Base-by-base conservation (phyloP, 1,140 invertebrate species). In the Oncopodura yosiiana region DNA sequence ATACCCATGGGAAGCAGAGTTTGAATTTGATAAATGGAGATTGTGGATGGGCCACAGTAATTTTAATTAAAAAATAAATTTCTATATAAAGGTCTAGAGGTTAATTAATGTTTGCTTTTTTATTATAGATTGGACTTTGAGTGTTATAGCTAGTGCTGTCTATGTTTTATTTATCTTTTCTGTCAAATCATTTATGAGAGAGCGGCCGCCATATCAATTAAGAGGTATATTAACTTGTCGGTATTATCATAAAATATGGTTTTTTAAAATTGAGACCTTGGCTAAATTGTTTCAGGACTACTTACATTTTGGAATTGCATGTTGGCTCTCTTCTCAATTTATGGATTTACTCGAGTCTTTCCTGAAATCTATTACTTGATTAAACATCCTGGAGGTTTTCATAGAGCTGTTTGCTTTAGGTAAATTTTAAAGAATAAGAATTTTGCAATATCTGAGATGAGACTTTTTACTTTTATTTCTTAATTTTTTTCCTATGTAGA, bases 21-120 rank as follows among this genome's bases (percentile, higher is more conserved):
- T 55, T 42, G 44, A 55, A 46, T 55, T 55, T 43, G 53, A 55
- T 19, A 55, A 55, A 26, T 55, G 53, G 53, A 29, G 53, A 49
- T 39, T 36, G 3, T 55, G 53, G 53, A 55, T 55, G 53, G 53
- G 53, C 27, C 36, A 46, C n/a, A n/a, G n/a, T n/a, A n/a, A n/a
- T n/a, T n/a, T n/a, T n/a, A n/a, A n/a, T n/a, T n/a, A n/a, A n/a
- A n/a, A n/a, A n/a, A n/a, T n/a, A n/a, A n/a, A n/a, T n/a, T n/a
- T n/a, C n/a, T n/a, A n/a, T n/a, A n/a, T n/a, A n/a, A n/a, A n/a
- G n/a, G n/a, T n/a, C n/a, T n/a, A n/a, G n/a, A n/a, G n/a, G n/a
- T n/a, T n/a, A n/a, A n/a, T n/a, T n/a, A n/a, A n/a, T n/a, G n/a
- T n/a, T n/a, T n/a, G n/a, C n/a, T n/a, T n/a, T n/a, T n/a, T n/a